Conservation (phyloP, 2,888 invertebrate genomes). For the Drosophila mettleri region DNA sequence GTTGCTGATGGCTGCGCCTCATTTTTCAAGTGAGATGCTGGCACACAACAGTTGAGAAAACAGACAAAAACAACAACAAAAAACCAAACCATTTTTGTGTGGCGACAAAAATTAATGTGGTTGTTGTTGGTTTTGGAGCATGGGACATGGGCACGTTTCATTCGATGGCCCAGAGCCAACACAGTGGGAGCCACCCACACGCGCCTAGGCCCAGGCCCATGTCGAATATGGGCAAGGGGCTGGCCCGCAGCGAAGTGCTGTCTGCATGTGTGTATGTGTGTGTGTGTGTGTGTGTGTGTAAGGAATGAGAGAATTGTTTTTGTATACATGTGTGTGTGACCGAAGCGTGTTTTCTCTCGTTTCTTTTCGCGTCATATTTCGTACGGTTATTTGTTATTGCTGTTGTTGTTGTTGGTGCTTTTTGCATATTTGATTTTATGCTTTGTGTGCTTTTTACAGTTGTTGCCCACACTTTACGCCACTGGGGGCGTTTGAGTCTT, state of each 20-base stretch:
- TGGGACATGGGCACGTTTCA: conserved; percentile 57
- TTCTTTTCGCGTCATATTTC: conserved; percentile 73
- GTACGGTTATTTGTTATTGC: conserved; percentile 53
- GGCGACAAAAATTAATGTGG: conserved; percentile 56
- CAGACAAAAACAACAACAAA: too few species aligned
- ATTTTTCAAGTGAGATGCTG: conserved; percentile 49
- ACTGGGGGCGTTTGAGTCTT: conserved; percentile 71
- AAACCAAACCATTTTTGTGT: conserved; percentile 26
- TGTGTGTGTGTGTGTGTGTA: conserved; percentile 14
- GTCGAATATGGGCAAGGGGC: conserved; percentile 17
- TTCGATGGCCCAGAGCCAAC: conserved; percentile 73
- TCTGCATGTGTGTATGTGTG: neutral
- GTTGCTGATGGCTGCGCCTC: conserved; percentile 55
- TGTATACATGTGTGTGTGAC: conserved; percentile 14
- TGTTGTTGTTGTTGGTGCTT: conserved; percentile 13
- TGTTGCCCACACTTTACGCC: conserved; percentile 62
- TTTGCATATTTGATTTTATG: conserved; percentile 78
- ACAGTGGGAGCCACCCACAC: conserved; percentile 50
- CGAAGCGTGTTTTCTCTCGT: conserved; percentile 58
- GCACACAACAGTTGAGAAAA: conserved; percentile 34
- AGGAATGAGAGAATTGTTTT: conserved; percentile 37
- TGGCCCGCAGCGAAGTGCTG: neutral
- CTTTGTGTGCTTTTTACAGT: conserved; percentile 79
- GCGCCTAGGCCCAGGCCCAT: conserved; percentile 37
- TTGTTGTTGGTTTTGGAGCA: conserved; percentile 32